Percentiles rank a stretch among this genome's conserved stretches.
Conservation (phyloP, 1,140 invertebrate species). For the Heterodera schachtii region DNA sequence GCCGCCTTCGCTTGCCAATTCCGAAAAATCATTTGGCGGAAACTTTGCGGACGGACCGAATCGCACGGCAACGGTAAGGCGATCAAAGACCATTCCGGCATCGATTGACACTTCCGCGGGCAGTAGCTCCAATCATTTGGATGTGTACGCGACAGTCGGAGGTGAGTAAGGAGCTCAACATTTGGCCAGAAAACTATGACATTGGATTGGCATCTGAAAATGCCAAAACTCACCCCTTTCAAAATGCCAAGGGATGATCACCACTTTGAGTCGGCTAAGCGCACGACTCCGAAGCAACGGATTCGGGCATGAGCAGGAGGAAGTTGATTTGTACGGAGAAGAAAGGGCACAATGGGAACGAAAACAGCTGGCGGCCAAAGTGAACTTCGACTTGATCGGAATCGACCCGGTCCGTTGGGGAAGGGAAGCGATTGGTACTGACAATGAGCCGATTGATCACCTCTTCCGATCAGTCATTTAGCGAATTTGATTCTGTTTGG, state of each 20-base stretch:
- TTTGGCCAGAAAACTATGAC: background rate
- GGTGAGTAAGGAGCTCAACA: slow-evolving; percentile 20
- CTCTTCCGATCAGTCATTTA: too few relatives aligned
- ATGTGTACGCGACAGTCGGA: slow-evolving; percentile 34
- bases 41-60: background rate
- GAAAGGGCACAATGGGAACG: slow-evolving; percentile 49
- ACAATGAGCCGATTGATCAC: too few relatives aligned
- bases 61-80: slow-evolving; percentile 4
- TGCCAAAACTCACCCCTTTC: background rate
- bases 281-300: slow-evolving; percentile 22
- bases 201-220: background rate
- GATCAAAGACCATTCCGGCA: slow-evolving; percentile 23
- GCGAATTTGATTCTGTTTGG: too few relatives aligned
- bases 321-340: slow-evolving; percentile 45
- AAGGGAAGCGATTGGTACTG: too few relatives aligned
- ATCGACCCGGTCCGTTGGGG: slow-evolving; percentile 28
- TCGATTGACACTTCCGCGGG: background rate
- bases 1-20: background rate
- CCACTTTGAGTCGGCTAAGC: slow-evolving; percentile 35
- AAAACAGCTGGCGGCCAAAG: slow-evolving; percentile 70
- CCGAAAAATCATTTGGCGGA: background rate
- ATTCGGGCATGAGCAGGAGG: slow-evolving; percentile 2
- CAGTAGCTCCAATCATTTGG: background rate
- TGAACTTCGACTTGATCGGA: slow-evolving; percentile 39
- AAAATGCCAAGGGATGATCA: slow-evolving; percentile 15